A percentile compares a stretch with the other conserved stretches of the same genome.
phyloP scores from a whole-genome alignment of 2,113 vertebrate species.

The Carettochelys insculpta region DNA sequence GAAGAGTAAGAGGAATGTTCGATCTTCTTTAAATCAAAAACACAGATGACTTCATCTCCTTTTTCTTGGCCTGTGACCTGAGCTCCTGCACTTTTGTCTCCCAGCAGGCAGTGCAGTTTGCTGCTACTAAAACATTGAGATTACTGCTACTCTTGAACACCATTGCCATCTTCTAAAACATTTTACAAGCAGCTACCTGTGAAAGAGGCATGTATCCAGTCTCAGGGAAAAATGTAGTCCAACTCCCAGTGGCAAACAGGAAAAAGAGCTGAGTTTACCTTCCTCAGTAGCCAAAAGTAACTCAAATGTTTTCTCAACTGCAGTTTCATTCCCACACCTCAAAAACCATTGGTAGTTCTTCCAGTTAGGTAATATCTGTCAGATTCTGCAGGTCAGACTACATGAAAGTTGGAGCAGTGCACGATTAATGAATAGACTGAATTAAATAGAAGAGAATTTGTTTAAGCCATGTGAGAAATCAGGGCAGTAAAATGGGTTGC shows the following conservation, averaged over 20 bases:
- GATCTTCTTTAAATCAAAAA: background rate
- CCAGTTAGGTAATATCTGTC: background rate
- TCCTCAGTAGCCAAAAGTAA: slow-evolving; percentile 37
- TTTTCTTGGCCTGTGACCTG: background rate
- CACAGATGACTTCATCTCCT: background rate
- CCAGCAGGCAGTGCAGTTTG: background rate
- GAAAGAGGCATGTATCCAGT: background rate
- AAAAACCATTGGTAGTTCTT: slow-evolving; percentile 17
- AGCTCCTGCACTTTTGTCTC: background rate
- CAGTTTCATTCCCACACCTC: slow-evolving; percentile 21
- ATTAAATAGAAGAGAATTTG: too few relatives aligned
- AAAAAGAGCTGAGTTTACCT: slow-evolving; percentile 14
- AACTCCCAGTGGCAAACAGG: background rate
- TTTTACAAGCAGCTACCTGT: slow-evolving; percentile 23
- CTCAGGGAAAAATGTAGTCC: background rate
- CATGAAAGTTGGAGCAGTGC: background rate
- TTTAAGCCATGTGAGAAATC: background rate
- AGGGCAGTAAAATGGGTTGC: background rate
- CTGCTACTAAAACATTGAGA: slow-evolving; percentile 36
- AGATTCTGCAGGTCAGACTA: slow-evolving; percentile 34
- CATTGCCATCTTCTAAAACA: slow-evolving; percentile 40
- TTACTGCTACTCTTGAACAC: slow-evolving; percentile 39
- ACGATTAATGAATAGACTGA: slow-evolving; percentile 9
- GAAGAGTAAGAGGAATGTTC: background rate
- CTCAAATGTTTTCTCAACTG: slow-evolving; percentile 42